Conservation (phyloP, 1,140 invertebrate genomes). For the Drosophila persimilis region DNA sequence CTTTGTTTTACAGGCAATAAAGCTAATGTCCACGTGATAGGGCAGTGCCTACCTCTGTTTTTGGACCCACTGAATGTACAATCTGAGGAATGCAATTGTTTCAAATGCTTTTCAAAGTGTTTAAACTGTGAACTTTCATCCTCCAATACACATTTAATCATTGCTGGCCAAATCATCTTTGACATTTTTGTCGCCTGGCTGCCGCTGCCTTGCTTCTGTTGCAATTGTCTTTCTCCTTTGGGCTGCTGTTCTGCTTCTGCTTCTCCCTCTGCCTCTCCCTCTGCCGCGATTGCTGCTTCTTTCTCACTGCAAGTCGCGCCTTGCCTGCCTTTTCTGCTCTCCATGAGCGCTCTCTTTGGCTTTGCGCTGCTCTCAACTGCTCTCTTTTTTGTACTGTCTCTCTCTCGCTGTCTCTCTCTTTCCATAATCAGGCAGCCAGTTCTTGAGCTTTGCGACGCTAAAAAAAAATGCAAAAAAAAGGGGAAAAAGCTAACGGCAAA, state of each 20-base stretch:
- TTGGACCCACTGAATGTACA: too few relatives aligned
- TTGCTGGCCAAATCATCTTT: not conserved
- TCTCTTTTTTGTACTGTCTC: slow-evolving; percentile 14
- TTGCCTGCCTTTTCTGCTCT: slow-evolving; percentile 31
- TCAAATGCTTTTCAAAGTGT: too few relatives aligned
- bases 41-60: too few relatives aligned
- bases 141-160: too few relatives aligned
- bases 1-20: too few relatives aligned
- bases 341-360: slow-evolving; percentile 23
- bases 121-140: too few relatives aligned
- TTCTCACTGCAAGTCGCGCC: slow-evolving; percentile 52
- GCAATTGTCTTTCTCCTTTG: slow-evolving; percentile 52
- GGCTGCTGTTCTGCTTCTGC: slow-evolving; percentile 28
- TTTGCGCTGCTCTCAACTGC: slow-evolving; percentile 23
- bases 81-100: too few relatives aligned
- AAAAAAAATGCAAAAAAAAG: slow-evolving; percentile 1
- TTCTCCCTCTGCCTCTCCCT: not conserved
- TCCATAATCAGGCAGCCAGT: slow-evolving; percentile 6
- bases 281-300: slow-evolving; percentile 14
- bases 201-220: slow-evolving; percentile 28
- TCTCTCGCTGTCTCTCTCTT: slow-evolving; percentile 10
- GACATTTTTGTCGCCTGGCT: slow-evolving; percentile 37
- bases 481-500: slow-evolving; percentile 70
- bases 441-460: slow-evolving; percentile 55
- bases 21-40: too few relatives aligned